Base-by-base conservation (phyloP, 2,797 vertebrate genomes). In the Podarcis siculus region DNA sequence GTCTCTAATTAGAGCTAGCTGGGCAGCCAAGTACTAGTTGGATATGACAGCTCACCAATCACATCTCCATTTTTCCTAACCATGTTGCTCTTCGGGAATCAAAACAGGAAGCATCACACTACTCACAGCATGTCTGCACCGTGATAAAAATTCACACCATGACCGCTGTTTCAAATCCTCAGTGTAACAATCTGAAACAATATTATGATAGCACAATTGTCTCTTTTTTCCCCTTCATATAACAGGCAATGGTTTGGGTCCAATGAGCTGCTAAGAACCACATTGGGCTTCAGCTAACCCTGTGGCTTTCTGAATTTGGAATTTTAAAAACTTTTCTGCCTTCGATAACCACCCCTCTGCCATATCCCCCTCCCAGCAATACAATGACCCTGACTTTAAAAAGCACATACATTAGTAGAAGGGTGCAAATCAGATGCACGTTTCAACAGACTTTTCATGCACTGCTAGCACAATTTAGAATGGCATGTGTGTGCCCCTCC, bases 1-100 rank as follows among this genome's bases (percentile, higher is more conserved):
- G 61, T 81, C 69, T 81, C 86, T 87, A 87, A 87, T 85, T 87
- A 85, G 86, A 77, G 79, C 45, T 81, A 61, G 25, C 49, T 82
- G 79, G 82, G 64, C 45, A 81, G 66, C 84, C 85, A 86, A 89
- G 85, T 85, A 72, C 45, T 78, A 84, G 89, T 61, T 85, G 61
- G 81, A 69, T 27, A 61, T n/a, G 79, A 81, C 49, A 82, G 86
- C 35, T 85, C 89, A 87, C 82, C 72, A 49, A 77, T 81, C 86
- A 85, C 64, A 30, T 82, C 61, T 85, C 37, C 72, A 39, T 82
- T 85, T 42, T 82, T 6, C 32, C 69, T 25, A 81, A 55, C 37
- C 37, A 37, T 55, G 71, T 67, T 89, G 78, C 71, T 76, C 78
- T 86, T 89, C 83, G 55, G 72, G 42, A 76, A 89, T 76, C 78